Evolutionary conservation across 1,140 invertebrate genomes (phyloP), one percentile per base, ranked within the genome.

Genomic region (Saxidomus purpurata): DNA sequence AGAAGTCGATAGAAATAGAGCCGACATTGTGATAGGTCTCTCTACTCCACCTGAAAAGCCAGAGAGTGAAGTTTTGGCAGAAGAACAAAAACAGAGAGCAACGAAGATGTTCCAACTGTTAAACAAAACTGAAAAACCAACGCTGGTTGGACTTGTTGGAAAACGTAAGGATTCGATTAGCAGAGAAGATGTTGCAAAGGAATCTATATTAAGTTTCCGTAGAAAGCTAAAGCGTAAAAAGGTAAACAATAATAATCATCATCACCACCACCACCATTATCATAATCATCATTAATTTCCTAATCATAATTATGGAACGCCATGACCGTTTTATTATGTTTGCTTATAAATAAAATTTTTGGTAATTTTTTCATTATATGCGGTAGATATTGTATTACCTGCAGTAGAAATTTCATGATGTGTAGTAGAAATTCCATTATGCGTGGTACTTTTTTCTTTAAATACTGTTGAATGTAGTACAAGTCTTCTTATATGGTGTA

Each of bases 51-150:
- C 36, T n/a, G 22, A 74, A 40, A n/a, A 47, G 52, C 11, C 25
- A n/a, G 69, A 89, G n/a, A 28, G 49, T 17, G 63, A 69, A 25
- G 34, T 67, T 17, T 0, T 67, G 25, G 22, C 28, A 15, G 80
- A 89, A 77, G 81, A 83, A 49, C 63, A 77, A 38, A 40, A 77
- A 76, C 31, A 77, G 38, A 49, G 55, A 34, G 25, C 80, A 3
- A 19, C 38, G 52, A 82, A 61, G 22, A 74, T 84, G 38, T 89
- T 89, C 38, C 31, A 74, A 11, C 55, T 88, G 61, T 71, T 88
- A 49, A 76, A 74, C 22, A 88, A 88, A 17, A 19, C 47, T 28
- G 80, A 49, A 17, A 74, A 52, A 74, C 38, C 22, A 17, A 63
- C 77, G 22, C 15, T 67, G 38, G 28, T 67, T 19, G 79, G 61